Evolutionary conservation across 2,888 invertebrate genomes (phyloP).

Genomic region (Yponomeuta cagnagella): DNA sequence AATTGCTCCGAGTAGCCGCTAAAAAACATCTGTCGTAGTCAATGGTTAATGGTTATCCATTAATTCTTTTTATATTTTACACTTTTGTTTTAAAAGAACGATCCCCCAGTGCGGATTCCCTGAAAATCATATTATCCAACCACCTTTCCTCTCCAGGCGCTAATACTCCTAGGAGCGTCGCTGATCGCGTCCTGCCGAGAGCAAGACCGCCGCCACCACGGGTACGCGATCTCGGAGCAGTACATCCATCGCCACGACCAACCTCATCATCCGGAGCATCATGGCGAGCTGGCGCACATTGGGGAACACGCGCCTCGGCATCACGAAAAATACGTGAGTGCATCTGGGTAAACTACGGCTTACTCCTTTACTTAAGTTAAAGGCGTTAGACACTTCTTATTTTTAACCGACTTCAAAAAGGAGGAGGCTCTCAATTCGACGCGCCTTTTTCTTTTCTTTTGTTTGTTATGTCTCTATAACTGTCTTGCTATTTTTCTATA

Average conservation of each 20-base stretch:
- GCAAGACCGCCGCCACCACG: constrained; percentile 15
- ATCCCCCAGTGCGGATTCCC: no score
- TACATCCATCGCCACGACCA: constrained; percentile 30
- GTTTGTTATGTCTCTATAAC: no score
- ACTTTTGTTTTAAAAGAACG: no score
- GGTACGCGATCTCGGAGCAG: constrained; percentile 45
- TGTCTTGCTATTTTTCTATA: no score
- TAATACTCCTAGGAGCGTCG: constrained; percentile 33
- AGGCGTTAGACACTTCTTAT: no score
- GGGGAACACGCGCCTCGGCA: constrained; percentile 45
- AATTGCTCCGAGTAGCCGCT: no score
- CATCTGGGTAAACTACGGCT: not conserved
- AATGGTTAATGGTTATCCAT: no score
- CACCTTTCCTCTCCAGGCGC: constrained; percentile 29
- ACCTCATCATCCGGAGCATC: constrained; percentile 26
- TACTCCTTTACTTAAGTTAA: no score
- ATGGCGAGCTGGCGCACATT: constrained; percentile 44
- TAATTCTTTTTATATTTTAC: not conserved
- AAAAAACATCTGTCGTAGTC: no score
- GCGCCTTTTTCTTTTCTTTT: no score
- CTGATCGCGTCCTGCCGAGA: constrained; percentile 14
- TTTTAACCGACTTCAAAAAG: no score
- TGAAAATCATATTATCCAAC: not conserved
- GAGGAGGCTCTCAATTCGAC: no score
- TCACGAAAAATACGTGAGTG: constrained; percentile 63